Evolutionary conservation across 2,113 vertebrate species (phyloP).

Genomic region (Enhydra lutris): DNA sequence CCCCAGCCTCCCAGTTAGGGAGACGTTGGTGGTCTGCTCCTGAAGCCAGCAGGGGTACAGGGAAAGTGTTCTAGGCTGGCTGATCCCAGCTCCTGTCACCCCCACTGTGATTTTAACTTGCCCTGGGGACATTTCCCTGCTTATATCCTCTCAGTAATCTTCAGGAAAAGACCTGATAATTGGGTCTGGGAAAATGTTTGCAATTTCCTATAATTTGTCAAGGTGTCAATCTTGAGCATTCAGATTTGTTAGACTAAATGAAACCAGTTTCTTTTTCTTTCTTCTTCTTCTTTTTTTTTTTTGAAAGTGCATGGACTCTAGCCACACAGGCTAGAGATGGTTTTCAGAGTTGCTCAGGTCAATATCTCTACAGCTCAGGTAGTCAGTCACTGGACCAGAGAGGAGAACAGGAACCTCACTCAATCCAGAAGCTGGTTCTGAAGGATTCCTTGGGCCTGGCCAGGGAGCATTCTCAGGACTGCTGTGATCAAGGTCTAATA

Average conservation of each 20-base stretch:
- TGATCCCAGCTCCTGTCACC: slow-evolving; percentile 67
- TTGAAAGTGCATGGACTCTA: not conserved
- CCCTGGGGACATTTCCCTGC: slow-evolving; percentile 58
- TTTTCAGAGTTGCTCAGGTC: slow-evolving; percentile 55
- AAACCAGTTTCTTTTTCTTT: slow-evolving; percentile 51
- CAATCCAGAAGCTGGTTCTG: not conserved
- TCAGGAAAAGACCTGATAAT: slow-evolving; percentile 59
- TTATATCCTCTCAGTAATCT: slow-evolving; percentile 69
- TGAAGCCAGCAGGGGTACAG: slow-evolving; percentile 62
- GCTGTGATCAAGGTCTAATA: not conserved
- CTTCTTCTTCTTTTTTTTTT: not conserved
- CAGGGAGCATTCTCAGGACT: not conserved
- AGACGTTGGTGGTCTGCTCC: slow-evolving; percentile 81
- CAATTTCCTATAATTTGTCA: slow-evolving; percentile 79
- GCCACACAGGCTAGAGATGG: not conserved
- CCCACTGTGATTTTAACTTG: slow-evolving; percentile 65
- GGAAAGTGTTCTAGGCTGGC: not conserved
- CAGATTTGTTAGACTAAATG: slow-evolving; percentile 56
- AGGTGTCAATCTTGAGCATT: slow-evolving; percentile 56
- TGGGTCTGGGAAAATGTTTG: slow-evolving; percentile 75
- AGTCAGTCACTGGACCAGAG: not conserved
- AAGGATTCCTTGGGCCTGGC: not conserved
- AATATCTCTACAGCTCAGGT: slow-evolving; percentile 42
- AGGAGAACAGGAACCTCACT: not conserved
- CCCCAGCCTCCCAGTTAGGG: slow-evolving; percentile 64